Evolutionary conservation across 2,797 vertebrate genomes (phyloP), one percentile per base, ranked within the genome.

Genomic region (Galagoides demidoff): DNA sequence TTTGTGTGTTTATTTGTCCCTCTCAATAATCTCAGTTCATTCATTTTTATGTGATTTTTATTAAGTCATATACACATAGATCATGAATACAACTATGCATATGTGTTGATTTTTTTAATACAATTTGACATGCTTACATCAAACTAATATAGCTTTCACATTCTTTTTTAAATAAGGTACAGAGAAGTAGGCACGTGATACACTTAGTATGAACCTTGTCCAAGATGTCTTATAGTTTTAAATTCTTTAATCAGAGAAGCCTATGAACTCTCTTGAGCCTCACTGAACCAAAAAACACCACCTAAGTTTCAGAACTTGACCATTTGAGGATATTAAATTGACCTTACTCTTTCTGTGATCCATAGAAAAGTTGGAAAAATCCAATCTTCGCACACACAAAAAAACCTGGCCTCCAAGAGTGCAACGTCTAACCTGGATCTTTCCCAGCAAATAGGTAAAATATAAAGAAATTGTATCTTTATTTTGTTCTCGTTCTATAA

Each of bases 401-500:
- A 89, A 59, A 88, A 85, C 25, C 59, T 22, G 94, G 66, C 73
- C n/a, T 19, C 71, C 76, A 59, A 91, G 22, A 87, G n/a, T 31
- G 2, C 43, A 87, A 91, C 59, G 9, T 68, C 77, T 68, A 91
- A 76, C n/a, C 64, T 71, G 84, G 17, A 43, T 55, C 84, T 78
- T 81, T 90, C 45, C 49, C 59, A 39, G 94, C 83, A 91, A 81
- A 77, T 16, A 85, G 14, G 57, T 49, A 89, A 77, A 79, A 63
- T 49, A 43, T 83, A 71, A 90, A 97, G 63, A 93, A 55, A 25
- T 7, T 37, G 4, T 64, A 77, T 90, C 34, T 95, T 94, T 68
- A 68, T 64, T 95, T 92, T 78, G 90, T 92, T 90, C 31, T 83
- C 87, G 22, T 71, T 90, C 68, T 81, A 73, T 14, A 91, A 92